Evolutionary conservation across 2,797 vertebrate genomes (phyloP), one percentile per base, ranked within the genome.

Genomic region (Pipistrellus pipistrellus): DNA sequence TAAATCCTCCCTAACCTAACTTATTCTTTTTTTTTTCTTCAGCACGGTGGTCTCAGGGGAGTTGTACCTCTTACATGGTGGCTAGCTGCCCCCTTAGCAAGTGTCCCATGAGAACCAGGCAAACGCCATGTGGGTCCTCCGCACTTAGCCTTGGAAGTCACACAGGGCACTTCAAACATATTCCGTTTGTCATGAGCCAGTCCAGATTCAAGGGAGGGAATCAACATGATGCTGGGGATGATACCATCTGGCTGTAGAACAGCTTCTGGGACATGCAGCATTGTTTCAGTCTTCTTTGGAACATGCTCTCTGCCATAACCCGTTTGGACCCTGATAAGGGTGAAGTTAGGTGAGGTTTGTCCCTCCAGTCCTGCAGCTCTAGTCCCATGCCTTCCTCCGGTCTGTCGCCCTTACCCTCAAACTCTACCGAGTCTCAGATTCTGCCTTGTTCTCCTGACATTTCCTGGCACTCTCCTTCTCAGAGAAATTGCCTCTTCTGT

Each of bases 401-500:
- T 51, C 62, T 48, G 13, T 71, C 57, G 35, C 4, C 53, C 7
- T 88, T 68, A 38, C 4, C 10, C n/a, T 76, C 27, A 83, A 23
- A 76, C 38, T 76, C 38, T 18, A 48, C 21, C 15, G 2, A 44
- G 15, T 0, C 30, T 27, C 12, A 14, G 27, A 46, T 57, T 81
- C 55, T 46, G 15, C 27, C 38, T 53, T 59, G 21, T 51, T 88
- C 38, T 92, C 32, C 32, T 72, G 81, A 48, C n/a, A 69, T 76
- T 62, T 90, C 8, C 57, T 85, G n/a, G n/a, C 25, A 4, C 64
- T 87, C 95, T 84, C 48, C 93, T 35, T 46, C 10, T 90, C n/a
- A 38, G 0, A 27, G 41, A 88, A 94, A 59, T 93, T 86, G 88
- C 32, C 76, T 89, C n/a, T 68, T 91, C 88, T 80, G 59, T 75